These are phyloP conservation scores for Protonemura montana DNA, from an alignment of 2,888 invertebrate genomes.

Conservation along the genomic window DNA sequence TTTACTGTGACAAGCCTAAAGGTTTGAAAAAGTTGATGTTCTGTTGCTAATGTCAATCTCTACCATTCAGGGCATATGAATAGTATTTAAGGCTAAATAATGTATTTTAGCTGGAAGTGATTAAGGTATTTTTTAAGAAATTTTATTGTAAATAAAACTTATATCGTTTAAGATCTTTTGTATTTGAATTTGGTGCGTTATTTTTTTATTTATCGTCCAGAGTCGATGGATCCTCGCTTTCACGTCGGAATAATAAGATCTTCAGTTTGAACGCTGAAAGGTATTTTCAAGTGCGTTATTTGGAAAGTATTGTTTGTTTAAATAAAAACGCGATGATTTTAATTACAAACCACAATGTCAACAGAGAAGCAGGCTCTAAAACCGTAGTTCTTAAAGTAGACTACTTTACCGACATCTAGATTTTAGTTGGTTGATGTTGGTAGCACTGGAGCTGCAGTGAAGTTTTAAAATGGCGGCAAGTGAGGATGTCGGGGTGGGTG, in stretches of 20 bases:
- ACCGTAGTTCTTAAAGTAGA: too few species aligned
- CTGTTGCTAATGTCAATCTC: constrained; percentile 4
- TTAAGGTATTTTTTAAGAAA: not conserved
- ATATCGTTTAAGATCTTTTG: not conserved
- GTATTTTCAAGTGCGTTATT: too few species aligned
- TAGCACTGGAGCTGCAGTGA: not conserved
- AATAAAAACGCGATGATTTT: too few species aligned
- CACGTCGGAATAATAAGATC: too few species aligned
- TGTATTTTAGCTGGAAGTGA: not conserved
- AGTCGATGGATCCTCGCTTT: not conserved
- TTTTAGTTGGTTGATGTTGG: not conserved
- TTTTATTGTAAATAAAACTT: not conserved
- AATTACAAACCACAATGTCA: too few species aligned
- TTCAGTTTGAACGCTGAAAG: too few species aligned
- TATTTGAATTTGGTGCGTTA: not conserved
- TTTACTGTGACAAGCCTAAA: too few species aligned
- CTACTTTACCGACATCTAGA: not conserved
- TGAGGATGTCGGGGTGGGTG: not conserved
- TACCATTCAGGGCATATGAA: constrained; percentile 29
- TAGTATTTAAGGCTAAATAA: constrained; percentile 26
- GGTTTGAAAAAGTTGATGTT: not conserved
- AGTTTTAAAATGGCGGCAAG: not conserved
- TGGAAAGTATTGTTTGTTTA: too few species aligned
- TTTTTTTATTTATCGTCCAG: not conserved
- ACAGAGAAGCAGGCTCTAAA: too few species aligned